Base-by-base conservation (phyloP, 2,113 vertebrate genomes). In the Ploceus nigricollis region DNA sequence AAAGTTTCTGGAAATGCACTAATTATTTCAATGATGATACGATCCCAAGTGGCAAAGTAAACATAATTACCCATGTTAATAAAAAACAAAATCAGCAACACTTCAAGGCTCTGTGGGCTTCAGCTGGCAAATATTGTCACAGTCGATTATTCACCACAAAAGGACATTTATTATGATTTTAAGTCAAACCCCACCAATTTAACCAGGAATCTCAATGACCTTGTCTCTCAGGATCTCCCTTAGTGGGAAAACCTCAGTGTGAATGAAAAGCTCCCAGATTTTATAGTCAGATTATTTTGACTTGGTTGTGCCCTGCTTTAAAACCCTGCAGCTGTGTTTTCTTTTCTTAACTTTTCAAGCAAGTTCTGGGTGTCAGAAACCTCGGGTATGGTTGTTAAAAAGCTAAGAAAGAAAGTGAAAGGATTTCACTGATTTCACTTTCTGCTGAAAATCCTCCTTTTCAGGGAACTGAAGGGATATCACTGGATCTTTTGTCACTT, bases 241-340 rank as follows among this genome's bases (percentile, higher is more conserved):
- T 3, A 77, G 50, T 44, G 56, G 44, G 58, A 44, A 61, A 82
- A 19, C 9, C 66, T 71, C 57, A 1, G 48, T 4, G 37, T 1
- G 70, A 90, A 35, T 16, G 51, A 60, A 82, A 76, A 81, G 53
- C 35, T 22, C 60, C 30, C 39, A 57, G 75, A 88, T 87, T 87
- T 90, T 45, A 56, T 7, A 86, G 45, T 22, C 31, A 37, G 58
- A 78, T 94, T 90, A 81, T 89, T 89, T 40, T 58, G 61, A 72
- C 71, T 94, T 44, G 50, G 50, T 33, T 75, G 89, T 76, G 78
- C 70, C 75, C 82, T 30, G 66, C 82, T 95, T 78, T 90, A 73
- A 96, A 90, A 82, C 73, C 81, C 78, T 78, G 65, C 75, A 92
- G 91, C 90, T 96, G 64, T 31, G 71, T 70, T 96, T 88, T 54